These are phyloP conservation scores for Hafferia zeledoni DNA, from an alignment of 2,797 vertebrate species.

Conservation along the genomic window DNA sequence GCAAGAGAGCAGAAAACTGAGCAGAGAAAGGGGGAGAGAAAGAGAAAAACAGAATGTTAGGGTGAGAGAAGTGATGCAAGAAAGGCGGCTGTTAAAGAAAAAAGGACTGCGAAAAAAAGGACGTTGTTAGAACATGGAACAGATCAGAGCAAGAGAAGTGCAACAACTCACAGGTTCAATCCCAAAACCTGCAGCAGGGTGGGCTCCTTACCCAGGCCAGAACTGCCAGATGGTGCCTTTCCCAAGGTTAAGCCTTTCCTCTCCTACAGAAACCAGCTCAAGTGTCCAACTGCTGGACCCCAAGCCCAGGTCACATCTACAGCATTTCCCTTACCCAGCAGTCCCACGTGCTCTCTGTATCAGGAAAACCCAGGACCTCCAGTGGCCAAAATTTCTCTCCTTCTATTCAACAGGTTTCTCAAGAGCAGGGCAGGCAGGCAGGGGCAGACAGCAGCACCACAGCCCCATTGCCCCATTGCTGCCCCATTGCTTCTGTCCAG, in stretches of 20 bases:
- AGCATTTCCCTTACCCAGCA: not conserved
- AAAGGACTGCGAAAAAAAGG: not conserved
- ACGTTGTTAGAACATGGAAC: slow-evolving; percentile 4
- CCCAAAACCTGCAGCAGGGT: not conserved
- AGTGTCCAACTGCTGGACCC: not conserved
- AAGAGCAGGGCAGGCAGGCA: not conserved
- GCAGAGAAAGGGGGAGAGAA: slow-evolving; percentile 58
- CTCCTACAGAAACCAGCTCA: not conserved
- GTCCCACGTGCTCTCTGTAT: fast-evolving
- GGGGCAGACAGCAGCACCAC: not conserved
- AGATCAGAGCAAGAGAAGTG: not conserved
- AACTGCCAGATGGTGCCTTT: not conserved
- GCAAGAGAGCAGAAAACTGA: slow-evolving; percentile 86
- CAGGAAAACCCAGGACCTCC: not conserved
- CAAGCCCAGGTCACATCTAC: not conserved
- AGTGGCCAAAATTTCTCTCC: not conserved
- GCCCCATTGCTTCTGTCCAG: not conserved
- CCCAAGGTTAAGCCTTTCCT: not conserved
- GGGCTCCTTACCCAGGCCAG: not conserved
- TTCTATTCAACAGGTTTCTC: not conserved
- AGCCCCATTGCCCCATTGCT: no score
- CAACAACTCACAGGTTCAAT: not conserved
- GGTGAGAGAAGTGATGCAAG: slow-evolving; percentile 7
- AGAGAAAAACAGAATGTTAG: slow-evolving; percentile 55
- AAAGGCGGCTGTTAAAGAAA: slow-evolving; percentile 45